Conservation (phyloP, 2,888 invertebrate species). For the Rutpela maculata region DNA sequence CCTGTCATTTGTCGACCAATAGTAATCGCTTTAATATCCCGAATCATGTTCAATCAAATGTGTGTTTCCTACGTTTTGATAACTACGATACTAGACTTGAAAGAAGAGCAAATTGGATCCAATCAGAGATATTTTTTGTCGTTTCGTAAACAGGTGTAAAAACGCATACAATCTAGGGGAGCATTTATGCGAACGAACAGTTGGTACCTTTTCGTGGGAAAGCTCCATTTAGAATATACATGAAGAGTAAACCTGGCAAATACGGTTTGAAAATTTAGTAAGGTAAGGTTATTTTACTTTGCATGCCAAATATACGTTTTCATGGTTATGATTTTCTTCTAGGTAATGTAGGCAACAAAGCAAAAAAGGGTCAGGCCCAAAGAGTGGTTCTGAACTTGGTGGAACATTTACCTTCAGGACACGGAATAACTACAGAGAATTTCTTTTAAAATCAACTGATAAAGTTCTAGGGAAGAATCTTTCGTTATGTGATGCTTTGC, state of each 20-base stretch:
- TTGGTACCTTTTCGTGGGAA: constrained; percentile 18
- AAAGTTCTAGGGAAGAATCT: too few relatives aligned
- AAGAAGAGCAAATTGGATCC: too few relatives aligned
- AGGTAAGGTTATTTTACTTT: constrained; percentile 14
- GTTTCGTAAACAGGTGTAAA: background rate
- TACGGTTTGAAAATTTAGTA: background rate
- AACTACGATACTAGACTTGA: background rate
- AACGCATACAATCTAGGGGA: constrained; percentile 10
- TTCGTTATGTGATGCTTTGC: too few relatives aligned
- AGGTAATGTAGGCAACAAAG: background rate
- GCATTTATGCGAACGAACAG: background rate
- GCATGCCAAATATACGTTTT: constrained; percentile 12
- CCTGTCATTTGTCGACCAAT: too few relatives aligned
- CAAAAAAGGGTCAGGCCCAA: background rate
- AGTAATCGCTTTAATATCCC: constrained; percentile 19
- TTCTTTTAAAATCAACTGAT: too few relatives aligned
- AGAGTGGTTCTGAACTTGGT: constrained; percentile 8
- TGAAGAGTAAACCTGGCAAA: background rate
- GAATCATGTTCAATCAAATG: background rate
- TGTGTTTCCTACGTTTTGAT: constrained; percentile 19
- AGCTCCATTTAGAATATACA: constrained; percentile 20
- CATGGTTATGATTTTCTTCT: constrained; percentile 5
- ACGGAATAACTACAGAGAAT: too few relatives aligned
- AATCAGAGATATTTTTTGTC: too few relatives aligned
- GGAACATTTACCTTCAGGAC: background rate